Percentiles rank a stretch among this genome's conserved stretches.
These are phyloP conservation scores for Bombus ignitus DNA, from an alignment of 1,140 invertebrate genomes.

Conservation along the genomic window DNA sequence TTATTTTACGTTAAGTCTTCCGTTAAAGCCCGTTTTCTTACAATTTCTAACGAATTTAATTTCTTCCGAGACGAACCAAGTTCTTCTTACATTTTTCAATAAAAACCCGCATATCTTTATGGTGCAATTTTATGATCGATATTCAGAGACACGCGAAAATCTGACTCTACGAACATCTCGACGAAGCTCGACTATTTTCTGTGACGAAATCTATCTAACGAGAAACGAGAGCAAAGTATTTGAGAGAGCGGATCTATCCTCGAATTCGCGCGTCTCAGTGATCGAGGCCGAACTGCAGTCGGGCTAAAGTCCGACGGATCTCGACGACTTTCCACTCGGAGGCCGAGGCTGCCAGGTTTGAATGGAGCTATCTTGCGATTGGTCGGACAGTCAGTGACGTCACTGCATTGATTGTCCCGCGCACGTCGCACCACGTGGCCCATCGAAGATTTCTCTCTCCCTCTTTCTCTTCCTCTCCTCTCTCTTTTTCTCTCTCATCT, in stretches of 20 bases:
- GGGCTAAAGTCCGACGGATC: conserved; percentile 76
- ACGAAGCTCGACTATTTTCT: conserved; percentile 21
- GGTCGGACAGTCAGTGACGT: conserved; percentile 77
- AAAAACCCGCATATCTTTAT: neutral
- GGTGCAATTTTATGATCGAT: neutral
- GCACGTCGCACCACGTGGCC: conserved; percentile 80
- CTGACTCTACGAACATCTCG: neutral
- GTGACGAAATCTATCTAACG: conserved; percentile 37
- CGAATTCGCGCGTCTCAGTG: conserved; percentile 74
- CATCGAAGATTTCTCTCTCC: conserved; percentile 32
- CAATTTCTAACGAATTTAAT: neutral
- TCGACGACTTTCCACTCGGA: conserved; percentile 68
- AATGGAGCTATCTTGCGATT: conserved; percentile 79
- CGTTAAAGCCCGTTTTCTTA: neutral
- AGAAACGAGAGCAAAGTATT: neutral
- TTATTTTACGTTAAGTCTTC: neutral
- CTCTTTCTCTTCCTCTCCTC: neutral
- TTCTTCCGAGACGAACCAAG: neutral
- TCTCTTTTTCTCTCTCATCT: neutral
- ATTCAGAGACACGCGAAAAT: neutral
- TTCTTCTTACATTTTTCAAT: neutral
- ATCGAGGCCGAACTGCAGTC: conserved; percentile 81
- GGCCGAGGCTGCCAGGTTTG: conserved; percentile 74
- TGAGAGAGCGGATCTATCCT: conserved; percentile 49
- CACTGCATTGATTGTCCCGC: conserved; percentile 82